These are phyloP conservation scores for Phrixothrix hirtus DNA, from an alignment of 2,888 invertebrate genomes.

Conservation along the genomic window DNA sequence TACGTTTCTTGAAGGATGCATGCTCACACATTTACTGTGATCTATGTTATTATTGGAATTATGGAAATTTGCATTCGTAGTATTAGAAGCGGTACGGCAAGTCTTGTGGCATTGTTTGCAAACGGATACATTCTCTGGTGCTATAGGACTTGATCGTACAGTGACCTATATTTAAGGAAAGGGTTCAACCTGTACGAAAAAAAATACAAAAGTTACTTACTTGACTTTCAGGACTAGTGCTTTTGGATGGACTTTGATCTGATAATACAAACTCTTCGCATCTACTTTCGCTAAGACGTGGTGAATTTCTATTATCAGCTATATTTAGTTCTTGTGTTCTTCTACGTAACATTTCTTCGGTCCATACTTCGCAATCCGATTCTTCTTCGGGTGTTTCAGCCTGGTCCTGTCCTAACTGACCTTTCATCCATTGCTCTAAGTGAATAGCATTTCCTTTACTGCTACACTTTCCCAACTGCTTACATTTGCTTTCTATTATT, in stretches of 20 bases:
- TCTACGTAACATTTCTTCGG: constrained; percentile 71
- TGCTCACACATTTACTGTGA: constrained; percentile 34
- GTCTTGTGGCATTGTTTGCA: constrained; percentile 80
- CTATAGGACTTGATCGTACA: constrained; percentile 74
- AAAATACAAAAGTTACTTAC: constrained; percentile 55
- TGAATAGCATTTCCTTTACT: constrained; percentile 74
- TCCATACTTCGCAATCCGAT: constrained; percentile 69
- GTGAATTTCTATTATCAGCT: constrained; percentile 49
- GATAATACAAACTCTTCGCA: constrained; percentile 57
- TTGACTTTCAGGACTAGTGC: constrained; percentile 79
- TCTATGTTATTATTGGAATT: constrained; percentile 42
- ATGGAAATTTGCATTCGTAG: constrained; percentile 48
- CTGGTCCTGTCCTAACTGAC: constrained; percentile 63
- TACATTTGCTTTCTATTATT: constrained; percentile 67
- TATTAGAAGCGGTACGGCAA: constrained; percentile 66
- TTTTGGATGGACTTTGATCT: constrained; percentile 71
- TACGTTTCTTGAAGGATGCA: constrained; percentile 17
- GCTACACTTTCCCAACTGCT: constrained; percentile 64
- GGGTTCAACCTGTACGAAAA: constrained; percentile 11
- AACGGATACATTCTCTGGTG: constrained; percentile 72
- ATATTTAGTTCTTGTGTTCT: constrained; percentile 71
- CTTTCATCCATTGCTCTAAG: constrained; percentile 80
- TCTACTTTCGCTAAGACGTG: constrained; percentile 47
- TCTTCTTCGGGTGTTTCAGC: constrained; percentile 54
- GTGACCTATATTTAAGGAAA: constrained; percentile 64